Evolutionary conservation across 2,113 vertebrate genomes (phyloP).

Genomic region (Triplophysa rosa): DNA sequence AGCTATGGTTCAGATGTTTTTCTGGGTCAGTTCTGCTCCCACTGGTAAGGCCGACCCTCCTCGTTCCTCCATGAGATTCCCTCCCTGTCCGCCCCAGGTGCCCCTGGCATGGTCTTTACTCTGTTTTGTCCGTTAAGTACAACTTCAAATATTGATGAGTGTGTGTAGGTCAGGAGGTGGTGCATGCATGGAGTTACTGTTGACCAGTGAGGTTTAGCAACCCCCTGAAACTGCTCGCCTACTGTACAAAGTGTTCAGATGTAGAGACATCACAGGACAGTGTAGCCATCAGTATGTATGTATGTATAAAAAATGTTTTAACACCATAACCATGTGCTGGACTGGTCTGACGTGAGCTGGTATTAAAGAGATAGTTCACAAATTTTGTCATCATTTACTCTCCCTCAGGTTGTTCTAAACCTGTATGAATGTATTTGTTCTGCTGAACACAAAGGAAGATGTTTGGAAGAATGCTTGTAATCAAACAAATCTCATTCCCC

Average conservation of each 20-base stretch:
- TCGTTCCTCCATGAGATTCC: conserved; percentile 29
- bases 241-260: conserved; percentile 33
- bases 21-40: conserved; percentile 25
- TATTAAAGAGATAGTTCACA: no score
- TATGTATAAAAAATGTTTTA: not conserved
- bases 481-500: no score
- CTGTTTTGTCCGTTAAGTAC: conserved; percentile 77
- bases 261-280: conserved; percentile 25
- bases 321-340: not conserved
- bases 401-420: no score
- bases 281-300: not conserved
- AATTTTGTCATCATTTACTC: no score
- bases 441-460: no score
- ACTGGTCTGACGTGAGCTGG: not conserved
- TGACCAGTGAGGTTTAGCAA: conserved; percentile 46
- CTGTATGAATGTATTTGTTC: no score
- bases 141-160: conserved; percentile 78
- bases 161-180: conserved; percentile 64
- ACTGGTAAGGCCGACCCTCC: not conserved
- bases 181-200: conserved; percentile 51
- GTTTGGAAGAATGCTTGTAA: no score
- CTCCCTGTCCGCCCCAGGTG: conserved; percentile 64
- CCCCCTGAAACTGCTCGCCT: conserved; percentile 26
- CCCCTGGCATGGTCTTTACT: conserved; percentile 65
- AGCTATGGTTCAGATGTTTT: conserved; percentile 9